Evolutionary conservation across 2,113 vertebrate genomes (phyloP), one percentile per base, ranked within the genome.

Genomic region (Microtus pennsylvanicus): DNA sequence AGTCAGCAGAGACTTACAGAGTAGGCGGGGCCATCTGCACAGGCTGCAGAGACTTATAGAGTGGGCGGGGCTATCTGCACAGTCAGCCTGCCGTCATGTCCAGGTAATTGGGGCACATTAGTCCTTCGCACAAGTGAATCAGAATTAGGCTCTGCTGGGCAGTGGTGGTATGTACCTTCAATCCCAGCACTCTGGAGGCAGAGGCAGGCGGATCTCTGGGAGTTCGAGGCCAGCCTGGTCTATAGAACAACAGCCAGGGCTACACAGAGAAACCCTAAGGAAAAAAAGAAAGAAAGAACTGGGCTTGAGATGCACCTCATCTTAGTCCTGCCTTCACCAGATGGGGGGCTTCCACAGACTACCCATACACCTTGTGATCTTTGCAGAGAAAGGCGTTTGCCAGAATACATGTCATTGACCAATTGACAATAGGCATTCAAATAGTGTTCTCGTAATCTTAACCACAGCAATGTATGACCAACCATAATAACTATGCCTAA

Each of bases 371-470:
- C 22, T 47, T 88, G 21, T 38, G 30, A 7, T 58, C 65, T 55
- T 89, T 93, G 69, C 75, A 61, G 86, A 96, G 80, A 91, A 95
- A 93, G 47, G 12, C 78, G 2, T 85, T 88, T 58, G 61, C 17
- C 30, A 89, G 42, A 52, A 28, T 55, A 78, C 76, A 81, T 33
- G 82, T 63, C n/a, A 33, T 28, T 61, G 63, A 80, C 61, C n/a
- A 35, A 33, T 28, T 61, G 67, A 80, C 61, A 45, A 35, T 50
- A 92, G 19, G 87, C 77, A 86, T 5, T 0, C 67, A 77, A 75
- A 69, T 93, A 96, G 70, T 67, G 45, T 94, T 91, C 22, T 92
- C 28, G 77, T 92, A 97, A 93, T 96, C 88, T 78, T 45, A 47
- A 58, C 42, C 70, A 96, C 76, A 94, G 33, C 35, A 89, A 28